These are phyloP conservation scores for Pollenia amentaria DNA, from an alignment of 2,888 invertebrate genomes.

Conservation along the genomic window DNA sequence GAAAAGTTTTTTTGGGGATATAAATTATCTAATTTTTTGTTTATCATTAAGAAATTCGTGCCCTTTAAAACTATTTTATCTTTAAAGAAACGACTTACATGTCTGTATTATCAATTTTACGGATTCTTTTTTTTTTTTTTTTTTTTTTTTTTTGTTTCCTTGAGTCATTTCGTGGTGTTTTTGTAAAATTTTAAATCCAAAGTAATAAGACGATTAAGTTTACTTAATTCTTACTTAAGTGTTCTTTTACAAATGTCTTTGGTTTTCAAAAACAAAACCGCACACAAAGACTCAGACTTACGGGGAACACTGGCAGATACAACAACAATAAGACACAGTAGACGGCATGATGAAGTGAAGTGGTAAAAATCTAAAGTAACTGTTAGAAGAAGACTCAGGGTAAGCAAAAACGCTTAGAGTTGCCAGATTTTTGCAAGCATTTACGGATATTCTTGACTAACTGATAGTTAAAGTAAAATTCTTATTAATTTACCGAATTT, in stretches of 20 bases:
- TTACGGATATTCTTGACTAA: no score
- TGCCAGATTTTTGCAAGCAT: slow-evolving; percentile 12
- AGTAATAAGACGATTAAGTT: slow-evolving; percentile 71
- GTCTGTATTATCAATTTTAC: slow-evolving; percentile 11
- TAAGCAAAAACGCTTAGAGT: not conserved
- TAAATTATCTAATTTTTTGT: not conserved
- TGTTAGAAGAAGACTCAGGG: not conserved
- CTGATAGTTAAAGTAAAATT: no score
- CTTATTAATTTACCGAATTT: no score
- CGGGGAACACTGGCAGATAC: not conserved
- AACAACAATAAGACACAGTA: slow-evolving; percentile 29
- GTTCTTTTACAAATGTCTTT: slow-evolving; percentile 72
- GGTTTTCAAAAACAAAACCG: slow-evolving; percentile 65
- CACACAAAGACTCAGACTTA: not conserved
- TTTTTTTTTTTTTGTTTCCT: no score
- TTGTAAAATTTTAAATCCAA: slow-evolving; percentile 64
- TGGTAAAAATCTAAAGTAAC: not conserved
- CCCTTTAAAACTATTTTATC: not conserved
- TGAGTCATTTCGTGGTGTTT: not conserved
- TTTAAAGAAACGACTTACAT: slow-evolving; percentile 38
- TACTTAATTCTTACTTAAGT: slow-evolving; percentile 71
- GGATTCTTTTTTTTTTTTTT: not conserved
- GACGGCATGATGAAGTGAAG: slow-evolving; percentile 28
- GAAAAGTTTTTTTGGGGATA: not conserved
- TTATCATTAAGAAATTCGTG: not conserved